Evolutionary conservation across 2,113 vertebrate genomes (phyloP), one percentile per base, ranked within the genome.

Genomic region (Todiramphus chloris): DNA sequence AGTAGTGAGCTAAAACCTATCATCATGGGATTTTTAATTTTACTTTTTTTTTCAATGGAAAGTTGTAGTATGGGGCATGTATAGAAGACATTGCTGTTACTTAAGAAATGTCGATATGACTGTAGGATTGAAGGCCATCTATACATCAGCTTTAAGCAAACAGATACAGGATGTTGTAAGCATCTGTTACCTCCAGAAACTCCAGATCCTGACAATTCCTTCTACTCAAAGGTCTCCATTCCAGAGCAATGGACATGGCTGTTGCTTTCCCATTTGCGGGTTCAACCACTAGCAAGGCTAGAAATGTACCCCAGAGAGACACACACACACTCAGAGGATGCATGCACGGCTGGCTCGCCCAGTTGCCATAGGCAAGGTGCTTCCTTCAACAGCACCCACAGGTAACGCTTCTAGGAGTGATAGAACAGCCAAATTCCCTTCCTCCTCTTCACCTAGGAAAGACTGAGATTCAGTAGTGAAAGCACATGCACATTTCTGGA

Each of bases 221-320:
- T 17, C 7, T 82, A 0, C 20, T 16, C 50, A 31, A 16, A 79
- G 11, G 5, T 84, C 41, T 92, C 23, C 44, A 31, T 74, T 13
- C 23, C 39, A 70, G 35, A 10, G 31, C 0, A 1, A 16, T 39
- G 44, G 33, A 17, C 8, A 8, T 0, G 0, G 16, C 60, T 70
- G 23, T 75, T 82, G 62, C 46, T 85, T 85, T 72, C 62, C 13
- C 11, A 0, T 58, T 56, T 72, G 33, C 31, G 50, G 6, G 5
- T 46, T 66, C 1, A 7, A 16, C 25, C 19, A 56, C 30, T 30
- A 44, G 37, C 46, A 56, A 35, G 16, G 33, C 37, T 60, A 43
- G 90, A 31, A 8, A 15, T 9, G 33, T 56, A 28, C 18, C 21
- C n/a, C 20, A 41, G 43, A 50, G 12, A 44, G 3, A 19, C 7